Percentiles rank a stretch among this genome's conserved stretches.
Conservation (phyloP, 2,888 invertebrate genomes). For the Hydriomena furcata region DNA sequence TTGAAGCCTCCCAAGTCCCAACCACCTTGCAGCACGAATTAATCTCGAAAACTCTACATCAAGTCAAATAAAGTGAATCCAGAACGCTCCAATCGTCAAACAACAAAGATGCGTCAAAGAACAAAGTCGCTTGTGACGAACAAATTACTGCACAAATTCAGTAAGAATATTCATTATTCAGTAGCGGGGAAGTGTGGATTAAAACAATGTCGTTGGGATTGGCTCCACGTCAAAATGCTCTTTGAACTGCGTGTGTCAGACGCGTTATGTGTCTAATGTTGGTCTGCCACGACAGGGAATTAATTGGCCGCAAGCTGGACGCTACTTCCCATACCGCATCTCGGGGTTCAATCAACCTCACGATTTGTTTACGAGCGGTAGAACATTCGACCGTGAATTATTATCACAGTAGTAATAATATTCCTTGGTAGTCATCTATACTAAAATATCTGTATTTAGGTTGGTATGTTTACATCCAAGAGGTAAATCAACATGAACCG, state of each 20-base stretch:
- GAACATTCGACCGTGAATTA: constrained; percentile 30
- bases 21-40: constrained; percentile 6
- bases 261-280: constrained; percentile 37
- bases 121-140: constrained; percentile 18
- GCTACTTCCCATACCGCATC: constrained; percentile 43
- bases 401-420: background rate
- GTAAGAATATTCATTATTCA: constrained; percentile 21
- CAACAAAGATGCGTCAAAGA: too few relatives aligned
- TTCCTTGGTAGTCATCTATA: background rate
- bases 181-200: constrained; percentile 24
- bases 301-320: constrained; percentile 50
- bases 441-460: constrained; percentile 4
- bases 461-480: constrained; percentile 15
- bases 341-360: constrained; percentile 62
- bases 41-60: constrained; percentile 12
- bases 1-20: constrained; percentile 2
- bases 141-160: constrained; percentile 19
- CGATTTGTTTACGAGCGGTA: constrained; percentile 58
- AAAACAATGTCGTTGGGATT: constrained; percentile 35
- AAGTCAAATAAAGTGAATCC: constrained; percentile 11
- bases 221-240: constrained; percentile 39
- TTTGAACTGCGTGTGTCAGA: constrained; percentile 37
- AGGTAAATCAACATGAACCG: constrained; percentile 8
- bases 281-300: constrained; percentile 36
- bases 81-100: constrained; percentile 17